A percentile compares a stretch with the other conserved stretches of the same genome.
Evolutionary conservation across 2,797 vertebrate species (phyloP).

Genomic region (Neosilurus mollespiculum): DNA sequence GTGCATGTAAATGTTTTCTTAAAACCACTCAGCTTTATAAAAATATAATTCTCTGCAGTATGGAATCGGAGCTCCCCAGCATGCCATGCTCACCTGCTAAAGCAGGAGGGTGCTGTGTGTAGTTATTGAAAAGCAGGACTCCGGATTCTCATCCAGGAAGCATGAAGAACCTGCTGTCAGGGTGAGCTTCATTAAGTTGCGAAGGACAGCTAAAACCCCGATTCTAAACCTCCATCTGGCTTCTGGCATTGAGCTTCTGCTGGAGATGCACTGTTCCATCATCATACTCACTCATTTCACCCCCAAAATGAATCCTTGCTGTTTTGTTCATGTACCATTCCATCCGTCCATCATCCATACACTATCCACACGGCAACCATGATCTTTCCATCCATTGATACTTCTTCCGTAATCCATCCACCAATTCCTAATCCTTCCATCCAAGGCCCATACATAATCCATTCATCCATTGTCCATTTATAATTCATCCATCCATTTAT

Average conservation of each 20-base stretch:
- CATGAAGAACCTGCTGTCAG: slow-evolving; percentile 15
- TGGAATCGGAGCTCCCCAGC: slow-evolving; percentile 27
- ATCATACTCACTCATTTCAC: not conserved
- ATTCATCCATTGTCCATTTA: not conserved
- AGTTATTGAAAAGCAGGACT: slow-evolving; percentile 5
- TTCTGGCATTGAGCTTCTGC: slow-evolving; percentile 10
- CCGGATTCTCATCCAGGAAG: slow-evolving; percentile 15
- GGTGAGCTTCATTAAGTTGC: slow-evolving; percentile 31
- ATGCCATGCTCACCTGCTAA: slow-evolving; percentile 2
- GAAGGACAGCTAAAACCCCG: slow-evolving; percentile 12
- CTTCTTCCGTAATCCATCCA: not conserved
- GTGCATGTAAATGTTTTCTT: no score
- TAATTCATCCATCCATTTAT: not conserved
- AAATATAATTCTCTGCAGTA: not conserved
- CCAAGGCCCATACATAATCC: no score
- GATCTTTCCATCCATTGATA: no score
- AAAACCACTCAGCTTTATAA: not conserved
- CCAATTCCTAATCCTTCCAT: no score
- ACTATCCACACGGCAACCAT: no score
- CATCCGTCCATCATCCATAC: not conserved
- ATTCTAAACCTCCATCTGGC: slow-evolving; percentile 31
- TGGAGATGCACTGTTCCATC: slow-evolving; percentile 1
- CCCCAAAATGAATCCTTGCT: not conserved
- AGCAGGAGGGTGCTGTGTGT: not conserved
- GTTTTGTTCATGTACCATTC: not conserved